These are phyloP conservation scores for Saxicola maurus DNA, from an alignment of 2,797 vertebrate genomes.

Conservation along the genomic window DNA sequence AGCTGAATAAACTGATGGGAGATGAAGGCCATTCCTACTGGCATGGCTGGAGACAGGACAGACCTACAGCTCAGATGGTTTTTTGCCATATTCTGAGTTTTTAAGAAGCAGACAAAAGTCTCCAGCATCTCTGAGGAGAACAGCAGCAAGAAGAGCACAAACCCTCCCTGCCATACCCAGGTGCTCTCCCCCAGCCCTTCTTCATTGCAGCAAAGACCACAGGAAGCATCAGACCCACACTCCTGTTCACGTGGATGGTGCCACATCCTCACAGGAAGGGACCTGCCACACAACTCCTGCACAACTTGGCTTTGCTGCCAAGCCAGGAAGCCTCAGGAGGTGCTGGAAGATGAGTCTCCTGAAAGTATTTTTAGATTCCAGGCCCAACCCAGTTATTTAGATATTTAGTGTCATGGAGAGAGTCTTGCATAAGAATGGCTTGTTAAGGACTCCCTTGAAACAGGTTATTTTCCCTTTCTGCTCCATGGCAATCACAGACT, in stretches of 20 bases:
- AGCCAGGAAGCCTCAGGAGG: neutral
- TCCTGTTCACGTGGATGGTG: rapidly evolving
- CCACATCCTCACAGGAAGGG: neutral
- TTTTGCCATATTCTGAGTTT: neutral
- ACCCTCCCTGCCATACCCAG: neutral
- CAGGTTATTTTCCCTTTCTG: neutral
- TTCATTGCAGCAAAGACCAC: neutral
- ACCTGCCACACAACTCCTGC: neutral
- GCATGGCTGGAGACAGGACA: neutral
- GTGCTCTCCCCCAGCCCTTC: neutral
- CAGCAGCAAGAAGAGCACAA: neutral
- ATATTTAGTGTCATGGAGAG: neutral
- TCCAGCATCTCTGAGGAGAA: neutral
- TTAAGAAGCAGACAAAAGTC: neutral
- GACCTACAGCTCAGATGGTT: neutral
- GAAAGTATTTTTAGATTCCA: neutral
- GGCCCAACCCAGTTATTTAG: neutral
- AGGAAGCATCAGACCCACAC: neutral
- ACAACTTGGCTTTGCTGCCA: neutral
- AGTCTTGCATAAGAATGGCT: neutral
- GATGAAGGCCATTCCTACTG: neutral
- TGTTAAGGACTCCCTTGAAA: neutral
- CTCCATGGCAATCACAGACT: neutral
- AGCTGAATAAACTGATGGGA: neutral
- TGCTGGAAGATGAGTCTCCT: neutral